Base-by-base conservation (phyloP, 2,113 vertebrate species). In the Condylura cristata region DNA sequence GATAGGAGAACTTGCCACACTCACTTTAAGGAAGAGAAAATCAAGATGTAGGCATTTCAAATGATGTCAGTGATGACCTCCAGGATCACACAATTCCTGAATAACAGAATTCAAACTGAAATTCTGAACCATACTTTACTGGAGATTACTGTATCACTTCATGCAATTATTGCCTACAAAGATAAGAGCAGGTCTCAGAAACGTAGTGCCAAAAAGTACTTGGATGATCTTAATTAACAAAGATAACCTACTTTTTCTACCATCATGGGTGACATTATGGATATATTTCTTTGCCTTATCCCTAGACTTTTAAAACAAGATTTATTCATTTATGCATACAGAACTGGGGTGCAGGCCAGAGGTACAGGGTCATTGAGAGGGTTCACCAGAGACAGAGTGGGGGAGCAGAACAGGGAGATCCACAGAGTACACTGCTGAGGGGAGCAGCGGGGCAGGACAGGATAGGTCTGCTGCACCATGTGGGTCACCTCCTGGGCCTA, bases 161-260 rank as follows among this genome's bases (percentile, higher is more conserved):
- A 91, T 30, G 44, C 44, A 87, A 74, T 9, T 70, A 8, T 65
- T 41, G 34, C 51, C 78, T 76, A 53, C 72, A 58, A 56, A 95
- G 93, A 80, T 70, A n/a, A 95, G 56, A 92, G 5, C 9, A 71
- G 61, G 16, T 26, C 76, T 91, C 61, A 90, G 41, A 83, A 81
- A 53, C 2, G 13, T 13, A 51, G 13, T 24, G 48, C 12, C 8
- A 41, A 24, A 80, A 70, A 34, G 34, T 28, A n/a, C 37, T 70
- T 66, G 37, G 16, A 16, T 68, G 17, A 82, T 28, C 37, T 71
- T 71, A 65, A 75, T 76, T 71, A 65, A 75, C 26, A 46, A 79
- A 83, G 26, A 18, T 51, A 87, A 24, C 6, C 28, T 71, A 6
- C 4, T 48, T 86, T 84, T 61, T 72, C 53, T 13, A 72, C 6